These are phyloP conservation scores for Delphinus delphis DNA, from an alignment of 2,113 vertebrate genomes.

Conservation along the genomic window DNA sequence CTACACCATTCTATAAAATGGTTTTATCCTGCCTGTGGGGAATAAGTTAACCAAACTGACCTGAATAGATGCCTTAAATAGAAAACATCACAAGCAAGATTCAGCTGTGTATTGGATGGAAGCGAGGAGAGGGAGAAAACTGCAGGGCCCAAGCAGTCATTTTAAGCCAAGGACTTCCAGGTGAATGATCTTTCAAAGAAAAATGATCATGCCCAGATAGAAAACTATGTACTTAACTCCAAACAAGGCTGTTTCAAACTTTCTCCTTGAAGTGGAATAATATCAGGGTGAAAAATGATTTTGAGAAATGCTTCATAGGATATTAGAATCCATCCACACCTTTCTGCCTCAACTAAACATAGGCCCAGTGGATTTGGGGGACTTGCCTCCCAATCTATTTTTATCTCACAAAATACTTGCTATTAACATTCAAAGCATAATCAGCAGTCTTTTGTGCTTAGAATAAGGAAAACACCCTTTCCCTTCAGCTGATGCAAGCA, in stretches of 20 bases:
- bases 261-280: slow-evolving; percentile 21
- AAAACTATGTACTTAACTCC: slow-evolving; percentile 28
- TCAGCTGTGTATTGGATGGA: neutral
- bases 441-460: neutral
- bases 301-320: neutral
- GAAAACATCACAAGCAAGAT: slow-evolving; percentile 20
- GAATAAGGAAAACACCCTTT: slow-evolving; percentile 13
- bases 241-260: slow-evolving; percentile 34
- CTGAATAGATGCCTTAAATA: slow-evolving; percentile 11
- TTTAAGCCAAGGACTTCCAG: slow-evolving; percentile 51
- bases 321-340: neutral
- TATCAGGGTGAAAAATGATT: slow-evolving; percentile 24
- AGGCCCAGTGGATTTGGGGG: neutral
- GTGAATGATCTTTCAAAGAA: slow-evolving; percentile 53
- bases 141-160: slow-evolving; percentile 22
- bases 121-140: slow-evolving; percentile 14
- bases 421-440: neutral
- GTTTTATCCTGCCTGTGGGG: neutral
- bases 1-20: slow-evolving; percentile 1
- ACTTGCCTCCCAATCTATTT: neutral
- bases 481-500: neutral
- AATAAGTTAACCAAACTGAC: slow-evolving; percentile 52
- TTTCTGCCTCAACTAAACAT: slow-evolving; percentile 7
- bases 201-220: slow-evolving; percentile 12
- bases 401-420: neutral